These are phyloP conservation scores for Apteryx mantelli DNA, from an alignment of 2,113 vertebrate species.

Conservation along the genomic window DNA sequence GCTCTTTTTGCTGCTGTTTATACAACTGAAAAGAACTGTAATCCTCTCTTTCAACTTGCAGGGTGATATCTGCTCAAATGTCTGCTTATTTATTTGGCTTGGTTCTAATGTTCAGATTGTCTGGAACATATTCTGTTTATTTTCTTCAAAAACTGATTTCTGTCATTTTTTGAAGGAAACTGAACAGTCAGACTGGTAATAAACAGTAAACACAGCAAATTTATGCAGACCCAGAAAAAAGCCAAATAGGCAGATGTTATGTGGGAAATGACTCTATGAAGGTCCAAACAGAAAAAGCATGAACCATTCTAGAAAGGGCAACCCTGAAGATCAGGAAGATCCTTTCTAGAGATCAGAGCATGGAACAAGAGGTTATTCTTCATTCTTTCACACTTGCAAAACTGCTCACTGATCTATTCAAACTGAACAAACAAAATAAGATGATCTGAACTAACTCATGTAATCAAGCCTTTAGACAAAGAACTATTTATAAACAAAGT, in stretches of 20 bases:
- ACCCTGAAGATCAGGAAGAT: neutral
- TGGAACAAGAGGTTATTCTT: neutral
- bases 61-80: neutral
- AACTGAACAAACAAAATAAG: neutral
- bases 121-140: neutral
- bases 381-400: neutral
- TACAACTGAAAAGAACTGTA: neutral
- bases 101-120: neutral
- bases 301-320: neutral
- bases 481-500: neutral
- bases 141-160: neutral
- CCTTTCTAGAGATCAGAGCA: neutral
- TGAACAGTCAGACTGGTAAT: neutral
- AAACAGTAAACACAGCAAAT: neutral
- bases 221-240: neutral
- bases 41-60: neutral
- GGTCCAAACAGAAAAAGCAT: neutral
- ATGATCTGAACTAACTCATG: neutral
- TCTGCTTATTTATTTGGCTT: neutral
- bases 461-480: neutral
- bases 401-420: neutral
- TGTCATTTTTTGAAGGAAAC: neutral
- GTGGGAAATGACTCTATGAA: neutral
- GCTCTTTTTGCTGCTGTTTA: neutral
- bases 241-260: neutral